Conservation (phyloP, 2,888 invertebrate species). For the Caenorhabditis becei region DNA sequence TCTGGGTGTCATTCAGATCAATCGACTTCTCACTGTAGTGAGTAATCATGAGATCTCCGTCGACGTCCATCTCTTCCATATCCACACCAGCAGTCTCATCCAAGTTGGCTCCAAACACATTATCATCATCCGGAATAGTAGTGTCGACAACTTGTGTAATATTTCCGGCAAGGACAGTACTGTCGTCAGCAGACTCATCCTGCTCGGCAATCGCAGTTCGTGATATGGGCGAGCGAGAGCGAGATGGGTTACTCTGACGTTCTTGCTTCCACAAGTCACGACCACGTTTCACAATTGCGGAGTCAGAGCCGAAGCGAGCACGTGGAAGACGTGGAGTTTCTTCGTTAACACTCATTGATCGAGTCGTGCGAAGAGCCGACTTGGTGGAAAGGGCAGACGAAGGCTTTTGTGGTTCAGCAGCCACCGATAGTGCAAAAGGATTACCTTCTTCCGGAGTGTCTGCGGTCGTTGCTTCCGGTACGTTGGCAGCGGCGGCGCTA, state of each 20-base stretch:
- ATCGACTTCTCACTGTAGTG: slow-evolving; percentile 30
- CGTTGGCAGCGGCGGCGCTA: too few species aligned
- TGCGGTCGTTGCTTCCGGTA: too few species aligned
- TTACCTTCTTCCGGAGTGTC: too few species aligned
- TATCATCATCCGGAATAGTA: slow-evolving; percentile 21
- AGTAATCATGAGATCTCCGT: neutral
- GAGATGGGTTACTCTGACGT: neutral
- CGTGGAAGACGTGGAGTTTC: neutral
- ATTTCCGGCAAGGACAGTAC: slow-evolving; percentile 26
- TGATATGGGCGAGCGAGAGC: neutral
- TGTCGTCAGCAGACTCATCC: neutral
- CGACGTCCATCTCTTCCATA: neutral
- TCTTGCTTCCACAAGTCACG: neutral
- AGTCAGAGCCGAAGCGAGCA: neutral
- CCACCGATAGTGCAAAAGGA: too few species aligned
- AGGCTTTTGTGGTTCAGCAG: too few species aligned
- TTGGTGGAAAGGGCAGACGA: too few species aligned
- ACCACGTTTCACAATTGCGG: neutral
- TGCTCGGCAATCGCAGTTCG: neutral
- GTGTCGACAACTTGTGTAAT: slow-evolving; percentile 14
- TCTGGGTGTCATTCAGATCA: slow-evolving; percentile 2
- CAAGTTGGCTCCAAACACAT: neutral
- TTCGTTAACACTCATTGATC: neutral
- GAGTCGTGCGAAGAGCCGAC: neutral
- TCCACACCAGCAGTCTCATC: neutral